A percentile compares a stretch with the other conserved stretches of the same genome.
Conservation (phyloP, 30 jellyfish, hydroid and myxozoan species). For the Rhopilema esculentum region DNA sequence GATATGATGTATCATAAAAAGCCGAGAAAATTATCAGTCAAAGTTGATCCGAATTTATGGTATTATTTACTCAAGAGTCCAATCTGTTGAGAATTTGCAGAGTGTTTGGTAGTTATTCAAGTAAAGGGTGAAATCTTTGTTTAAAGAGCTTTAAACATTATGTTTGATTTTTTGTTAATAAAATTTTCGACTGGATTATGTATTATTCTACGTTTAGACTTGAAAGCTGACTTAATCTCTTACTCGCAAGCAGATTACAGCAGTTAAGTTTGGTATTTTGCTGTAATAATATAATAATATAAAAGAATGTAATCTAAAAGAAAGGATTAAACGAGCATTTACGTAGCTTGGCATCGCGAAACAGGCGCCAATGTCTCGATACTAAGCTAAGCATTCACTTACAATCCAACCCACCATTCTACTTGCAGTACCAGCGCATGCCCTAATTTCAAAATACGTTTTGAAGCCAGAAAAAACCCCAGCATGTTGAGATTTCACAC, state of each 20-base stretch:
- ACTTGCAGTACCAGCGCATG: too few species aligned
- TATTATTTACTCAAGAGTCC: neutral
- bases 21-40: neutral
- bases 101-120: neutral
- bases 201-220: too few species aligned
- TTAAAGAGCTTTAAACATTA: neutral
- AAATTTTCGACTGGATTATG: too few species aligned
- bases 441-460: too few species aligned
- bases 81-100: neutral
- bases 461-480: too few species aligned
- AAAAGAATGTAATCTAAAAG: neutral
- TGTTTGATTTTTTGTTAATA: neutral
- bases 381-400: too few species aligned
- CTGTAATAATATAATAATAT: neutral
- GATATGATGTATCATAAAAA: too few species aligned
- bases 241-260: neutral
- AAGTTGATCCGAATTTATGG: neutral
- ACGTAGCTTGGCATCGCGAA: too few species aligned
- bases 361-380: too few species aligned
- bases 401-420: too few species aligned
- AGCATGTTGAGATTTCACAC: too few species aligned
- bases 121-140: neutral
- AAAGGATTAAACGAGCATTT: neutral
- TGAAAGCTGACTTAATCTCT: neutral
- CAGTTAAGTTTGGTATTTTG: neutral